These are phyloP conservation scores for Ficedula albicollis DNA, from an alignment of 2,797 vertebrate species.

Conservation along the genomic window DNA sequence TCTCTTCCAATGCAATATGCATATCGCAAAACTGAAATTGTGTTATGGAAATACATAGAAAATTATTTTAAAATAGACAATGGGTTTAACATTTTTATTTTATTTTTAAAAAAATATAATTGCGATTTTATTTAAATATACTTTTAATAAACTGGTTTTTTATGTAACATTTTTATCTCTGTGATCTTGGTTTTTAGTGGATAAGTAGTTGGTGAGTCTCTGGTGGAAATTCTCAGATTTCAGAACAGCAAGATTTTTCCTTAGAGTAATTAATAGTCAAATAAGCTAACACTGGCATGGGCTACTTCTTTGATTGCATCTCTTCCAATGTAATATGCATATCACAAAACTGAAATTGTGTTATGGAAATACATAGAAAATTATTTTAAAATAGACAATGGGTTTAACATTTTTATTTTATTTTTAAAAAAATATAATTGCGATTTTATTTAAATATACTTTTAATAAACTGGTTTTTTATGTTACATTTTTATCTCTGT, in stretches of 20 bases:
- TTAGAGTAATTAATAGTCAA: not conserved
- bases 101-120: not conserved
- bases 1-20: not conserved
- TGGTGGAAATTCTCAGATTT: not conserved
- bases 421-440: no score
- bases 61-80: not conserved
- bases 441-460: no score
- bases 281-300: not conserved
- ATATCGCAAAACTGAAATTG: not conserved
- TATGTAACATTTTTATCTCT: not conserved
- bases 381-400: no score
- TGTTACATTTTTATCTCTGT: not conserved
- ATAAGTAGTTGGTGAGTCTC: not conserved
- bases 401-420: no score
- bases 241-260: not conserved
- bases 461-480: no score
- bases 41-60: not conserved
- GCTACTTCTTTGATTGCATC: no score
- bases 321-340: no score
- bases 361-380: no score
- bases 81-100: not conserved
- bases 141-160: not conserved
- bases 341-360: no score
- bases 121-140: not conserved
- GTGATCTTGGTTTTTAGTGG: not conserved